Base-by-base conservation (phyloP, 2,113 vertebrate genomes). In the Panurus biarmicus region DNA sequence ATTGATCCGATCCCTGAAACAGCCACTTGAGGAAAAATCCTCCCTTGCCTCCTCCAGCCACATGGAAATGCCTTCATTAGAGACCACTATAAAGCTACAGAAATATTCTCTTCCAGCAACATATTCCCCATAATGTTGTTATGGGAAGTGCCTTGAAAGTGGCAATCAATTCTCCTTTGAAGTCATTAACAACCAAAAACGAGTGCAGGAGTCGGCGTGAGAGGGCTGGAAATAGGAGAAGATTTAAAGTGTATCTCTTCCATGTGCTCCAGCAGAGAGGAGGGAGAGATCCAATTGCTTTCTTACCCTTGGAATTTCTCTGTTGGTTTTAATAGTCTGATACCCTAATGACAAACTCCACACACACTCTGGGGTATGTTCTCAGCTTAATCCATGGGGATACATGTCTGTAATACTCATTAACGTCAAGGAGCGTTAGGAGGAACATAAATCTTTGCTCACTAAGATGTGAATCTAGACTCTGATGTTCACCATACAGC, bases 321-420 rank as follows among this genome's bases (percentile, higher is more conserved):
- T 94, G 85, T 95, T 95, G 85, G 76, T 91, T 97, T 93, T 93
- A 80, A 80, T 90, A 88, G 87, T 65, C 72, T 90, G 90, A 88
- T 96, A 69, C 40, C 65, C 90, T 81, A 94, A 90, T 90, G 90
- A 91, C 95, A 95, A 85, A 94, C 82, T 95, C 91, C 95, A 91
- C 85, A 74, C 57, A 57, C 85, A 81, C 64, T 81, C 93, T 92
- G 85, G 94, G 93, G 60, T 94, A 81, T 86, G 90, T 94, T 96
- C 93, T 95, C 96, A 92, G 69, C 91, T 81, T 90, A 91, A 77
- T 94, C 94, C 79, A 50, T 33, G 53, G 94, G 91, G 95, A 94
- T 93, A 18, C 79, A 69, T n/a, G 79, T 95, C 94, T 96, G 95
- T 71, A 96, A 95, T 94, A 72, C 76, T 96, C 95, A 94, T 96